Evolutionary conservation across 2,888 invertebrate genomes (phyloP), one percentile per base, ranked within the genome.

Genomic region (Polietes domitor): DNA sequence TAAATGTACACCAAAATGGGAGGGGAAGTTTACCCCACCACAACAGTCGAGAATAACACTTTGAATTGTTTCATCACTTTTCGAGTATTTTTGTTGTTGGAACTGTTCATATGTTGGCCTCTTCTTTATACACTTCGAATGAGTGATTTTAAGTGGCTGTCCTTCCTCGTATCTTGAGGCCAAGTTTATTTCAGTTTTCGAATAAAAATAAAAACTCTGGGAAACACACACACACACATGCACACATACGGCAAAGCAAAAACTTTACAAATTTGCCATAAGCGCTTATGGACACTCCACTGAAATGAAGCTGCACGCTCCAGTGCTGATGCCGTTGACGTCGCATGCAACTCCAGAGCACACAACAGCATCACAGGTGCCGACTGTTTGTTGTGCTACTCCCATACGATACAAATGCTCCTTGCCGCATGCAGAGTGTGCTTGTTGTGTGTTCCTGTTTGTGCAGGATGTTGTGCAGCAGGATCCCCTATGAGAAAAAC

Each of bases 401-500:
- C 50, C 32, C 24, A 58, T 10, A 70, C 70, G 37, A 43, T 12
- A n/a, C n/a, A n/a, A n/a, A n/a, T n/a, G n/a, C n/a, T n/a, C n/a
- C 74, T 74, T 41, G 24, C 17, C 58, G 37, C 37, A 7, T 1
- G 9, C 37, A 7, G 7, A 28, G 58, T 58, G 58, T 47, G 12
- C 9, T 32, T n/a, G 68, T n/a, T 37, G 47, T 47, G n/a, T 47
- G 3, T 12, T 2, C 37, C 37, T 41, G 41, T 37, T 65, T 37
- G 65, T 65, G 65, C 53, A 2, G 21, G 6, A 21, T 28, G 41
- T 41, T 43, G 37, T 68, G 12, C 68, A 24, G 19, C 9, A 65
- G 5, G 47, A 68, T 65, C 50, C 58, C 81, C 73, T 70, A 63
- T 74, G 77, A 71, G 83, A 63, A 71, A 77, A 80, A 74, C 70